phyloP scores from a whole-genome alignment of 2,113 vertebrate species.

The Maccullochella peelii region DNA sequence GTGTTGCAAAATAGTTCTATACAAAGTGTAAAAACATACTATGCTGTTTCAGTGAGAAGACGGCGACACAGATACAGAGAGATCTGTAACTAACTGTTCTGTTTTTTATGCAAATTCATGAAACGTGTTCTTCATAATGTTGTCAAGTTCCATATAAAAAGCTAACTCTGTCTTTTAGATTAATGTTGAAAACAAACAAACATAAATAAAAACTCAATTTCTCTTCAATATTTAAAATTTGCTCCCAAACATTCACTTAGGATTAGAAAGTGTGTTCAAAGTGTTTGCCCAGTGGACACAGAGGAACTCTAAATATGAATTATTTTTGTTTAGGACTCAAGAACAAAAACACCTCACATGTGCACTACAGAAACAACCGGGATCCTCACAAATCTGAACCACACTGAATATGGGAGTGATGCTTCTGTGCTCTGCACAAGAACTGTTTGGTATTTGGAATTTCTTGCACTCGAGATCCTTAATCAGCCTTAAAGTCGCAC shows the following conservation, averaged over 20 bases:
- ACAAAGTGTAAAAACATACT: neutral
- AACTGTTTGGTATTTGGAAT: neutral
- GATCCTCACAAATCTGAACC: neutral
- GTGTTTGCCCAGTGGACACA: neutral
- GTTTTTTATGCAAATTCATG: too few relatives aligned
- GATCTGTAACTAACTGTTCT: too few relatives aligned
- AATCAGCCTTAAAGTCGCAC: neutral
- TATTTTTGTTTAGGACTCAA: too few relatives aligned
- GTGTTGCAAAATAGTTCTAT: neutral
- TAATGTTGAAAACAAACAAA: constrained; percentile 2
- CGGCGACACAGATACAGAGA: neutral
- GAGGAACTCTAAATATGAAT: neutral
- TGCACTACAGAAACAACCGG: neutral
- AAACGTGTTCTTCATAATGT: neutral
- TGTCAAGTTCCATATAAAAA: neutral
- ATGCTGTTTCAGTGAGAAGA: too few relatives aligned
- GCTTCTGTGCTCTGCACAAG: neutral
- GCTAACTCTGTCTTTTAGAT: neutral
- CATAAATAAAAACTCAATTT: neutral
- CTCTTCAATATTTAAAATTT: neutral
- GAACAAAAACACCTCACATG: neutral
- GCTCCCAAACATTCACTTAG: neutral
- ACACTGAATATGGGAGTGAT: neutral
- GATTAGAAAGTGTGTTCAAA: neutral
- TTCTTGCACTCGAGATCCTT: neutral